Evolutionary conservation across 2,113 vertebrate species (phyloP).

Genomic region (Oncorhynchus clarkii): DNA sequence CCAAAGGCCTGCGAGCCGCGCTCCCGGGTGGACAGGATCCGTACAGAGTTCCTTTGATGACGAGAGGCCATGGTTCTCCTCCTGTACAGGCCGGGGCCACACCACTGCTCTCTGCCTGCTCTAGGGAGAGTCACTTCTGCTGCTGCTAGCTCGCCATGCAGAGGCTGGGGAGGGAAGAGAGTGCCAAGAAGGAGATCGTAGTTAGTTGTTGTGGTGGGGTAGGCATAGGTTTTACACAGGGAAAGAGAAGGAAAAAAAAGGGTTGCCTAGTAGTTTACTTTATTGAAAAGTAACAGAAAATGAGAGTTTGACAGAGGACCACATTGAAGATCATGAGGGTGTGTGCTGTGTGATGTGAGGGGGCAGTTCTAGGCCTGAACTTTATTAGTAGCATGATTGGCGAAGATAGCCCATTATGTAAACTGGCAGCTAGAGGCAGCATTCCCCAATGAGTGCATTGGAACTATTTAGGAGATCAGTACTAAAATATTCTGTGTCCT

Average conservation of each 20-base stretch:
- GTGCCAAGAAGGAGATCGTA: conserved; percentile 56
- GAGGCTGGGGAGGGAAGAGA: conserved; percentile 46
- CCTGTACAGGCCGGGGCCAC: conserved; percentile 15
- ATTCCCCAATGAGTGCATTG: neutral
- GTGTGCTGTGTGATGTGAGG: no score
- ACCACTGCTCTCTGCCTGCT: conserved; percentile 25
- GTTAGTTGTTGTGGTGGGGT: neutral
- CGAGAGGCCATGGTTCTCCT: conserved; percentile 83
- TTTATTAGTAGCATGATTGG: neutral
- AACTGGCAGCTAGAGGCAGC: conserved; percentile 3
- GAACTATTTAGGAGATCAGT: conserved; percentile 6
- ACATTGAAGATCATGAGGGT: no score
- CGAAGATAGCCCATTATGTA: neutral
- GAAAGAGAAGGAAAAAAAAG: no score
- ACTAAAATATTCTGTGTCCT: conserved; percentile 5
- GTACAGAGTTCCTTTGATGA: conserved; percentile 96
- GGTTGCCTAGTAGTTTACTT: no score
- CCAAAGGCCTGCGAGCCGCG: conserved; percentile 86
- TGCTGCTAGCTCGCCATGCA: conserved; percentile 73
- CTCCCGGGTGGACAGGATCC: conserved; percentile 91
- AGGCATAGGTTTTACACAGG: conserved; percentile 45
- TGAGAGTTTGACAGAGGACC: no score
- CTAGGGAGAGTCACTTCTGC: conserved; percentile 30
- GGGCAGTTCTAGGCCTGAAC: no score
- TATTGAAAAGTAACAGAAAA: no score